These are phyloP conservation scores for Hyposoter didymator DNA, from an alignment of 2,888 invertebrate genomes.

Conservation along the genomic window DNA sequence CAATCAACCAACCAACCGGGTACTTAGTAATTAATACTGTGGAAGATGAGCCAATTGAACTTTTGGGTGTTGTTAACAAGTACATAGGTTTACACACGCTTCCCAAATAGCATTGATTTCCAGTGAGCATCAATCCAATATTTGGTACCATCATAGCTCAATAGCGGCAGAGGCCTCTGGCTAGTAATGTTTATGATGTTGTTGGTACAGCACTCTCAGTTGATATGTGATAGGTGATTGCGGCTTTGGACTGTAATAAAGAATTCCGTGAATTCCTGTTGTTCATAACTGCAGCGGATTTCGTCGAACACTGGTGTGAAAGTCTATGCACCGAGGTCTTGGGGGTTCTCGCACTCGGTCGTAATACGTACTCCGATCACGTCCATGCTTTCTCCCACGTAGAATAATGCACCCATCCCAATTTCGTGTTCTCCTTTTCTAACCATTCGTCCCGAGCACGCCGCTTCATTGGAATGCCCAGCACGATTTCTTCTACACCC, in stretches of 20 bases:
- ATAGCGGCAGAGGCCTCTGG: background rate
- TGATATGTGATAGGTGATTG: background rate
- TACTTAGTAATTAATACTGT: background rate
- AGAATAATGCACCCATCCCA: constrained; percentile 39
- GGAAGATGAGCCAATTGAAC: background rate
- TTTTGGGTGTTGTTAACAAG: background rate
- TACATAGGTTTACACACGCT: background rate
- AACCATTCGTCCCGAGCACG: constrained; percentile 37
- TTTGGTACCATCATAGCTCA: background rate
- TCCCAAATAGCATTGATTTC: background rate
- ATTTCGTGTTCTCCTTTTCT: constrained; percentile 22
- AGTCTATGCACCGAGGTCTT: constrained; percentile 9
- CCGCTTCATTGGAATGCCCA: constrained; percentile 41
- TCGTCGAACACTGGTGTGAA: constrained; percentile 40
- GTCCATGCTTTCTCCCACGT: constrained; percentile 59
- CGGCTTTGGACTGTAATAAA: constrained; percentile 37
- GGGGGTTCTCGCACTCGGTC: constrained; percentile 43
- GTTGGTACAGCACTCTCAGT: background rate
- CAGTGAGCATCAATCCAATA: background rate
- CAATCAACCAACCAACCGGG: background rate
- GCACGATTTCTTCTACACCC: constrained; percentile 17
- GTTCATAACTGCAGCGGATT: constrained; percentile 38
- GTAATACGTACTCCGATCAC: constrained; percentile 58
- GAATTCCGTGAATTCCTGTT: constrained; percentile 42
- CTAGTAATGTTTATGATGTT: background rate